A percentile compares a stretch with the other conserved stretches of the same genome.
These are phyloP conservation scores for Perca fluviatilis DNA, from an alignment of 2,113 vertebrate genomes.

Conservation along the genomic window DNA sequence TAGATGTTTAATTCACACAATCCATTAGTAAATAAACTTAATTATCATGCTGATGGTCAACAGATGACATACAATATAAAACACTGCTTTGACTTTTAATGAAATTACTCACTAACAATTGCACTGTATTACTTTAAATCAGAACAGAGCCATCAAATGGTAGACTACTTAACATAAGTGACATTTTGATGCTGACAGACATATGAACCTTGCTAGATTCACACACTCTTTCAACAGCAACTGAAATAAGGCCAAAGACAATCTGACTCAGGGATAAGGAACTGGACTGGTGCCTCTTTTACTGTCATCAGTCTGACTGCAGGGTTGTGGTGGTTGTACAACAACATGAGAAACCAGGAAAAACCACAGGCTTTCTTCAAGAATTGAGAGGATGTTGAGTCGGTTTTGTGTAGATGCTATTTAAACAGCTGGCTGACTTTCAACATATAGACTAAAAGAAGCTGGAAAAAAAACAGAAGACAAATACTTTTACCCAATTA, in stretches of 20 bases:
- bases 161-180: neutral
- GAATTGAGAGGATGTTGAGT: neutral
- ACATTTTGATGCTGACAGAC: neutral
- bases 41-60: too few relatives aligned
- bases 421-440: slow-evolving; percentile 45
- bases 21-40: too few relatives aligned
- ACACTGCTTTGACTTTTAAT: neutral
- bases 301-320: slow-evolving; percentile 44
- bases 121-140: too few relatives aligned
- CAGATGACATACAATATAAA: too few relatives aligned
- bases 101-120: neutral
- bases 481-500: slow-evolving; percentile 14
- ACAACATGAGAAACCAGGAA: slow-evolving; percentile 34
- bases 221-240: slow-evolving; percentile 16
- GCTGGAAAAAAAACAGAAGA: slow-evolving; percentile 4
- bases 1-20: too few relatives aligned
- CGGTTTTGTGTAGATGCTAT: slow-evolving; percentile 37
- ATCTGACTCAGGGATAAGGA: slow-evolving; percentile 50
- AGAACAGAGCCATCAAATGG: neutral
- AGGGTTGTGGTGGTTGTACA: slow-evolving; percentile 45
- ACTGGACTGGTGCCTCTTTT: slow-evolving; percentile 17
- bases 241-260: slow-evolving; percentile 35
- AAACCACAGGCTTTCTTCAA: slow-evolving; percentile 37
- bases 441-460: slow-evolving; percentile 16
- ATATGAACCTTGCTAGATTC: neutral